A percentile compares a stretch with the other conserved stretches of the same genome.
Evolutionary conservation across 2,797 vertebrate species (phyloP).

Genomic region (Graptemys geographica): DNA sequence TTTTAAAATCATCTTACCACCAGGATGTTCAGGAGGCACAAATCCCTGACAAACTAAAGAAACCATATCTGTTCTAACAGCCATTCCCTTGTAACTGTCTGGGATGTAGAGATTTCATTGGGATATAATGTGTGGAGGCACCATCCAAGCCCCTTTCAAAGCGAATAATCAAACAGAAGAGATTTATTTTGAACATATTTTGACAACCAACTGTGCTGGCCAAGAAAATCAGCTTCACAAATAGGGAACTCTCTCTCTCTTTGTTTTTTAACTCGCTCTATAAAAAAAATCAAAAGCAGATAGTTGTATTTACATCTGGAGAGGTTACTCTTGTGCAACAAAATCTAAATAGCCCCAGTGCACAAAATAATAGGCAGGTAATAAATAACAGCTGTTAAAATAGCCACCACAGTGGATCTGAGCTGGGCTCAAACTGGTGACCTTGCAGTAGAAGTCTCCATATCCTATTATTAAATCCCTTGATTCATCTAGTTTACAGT

Average conservation of each 20-base stretch:
- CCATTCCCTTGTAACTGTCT: background rate
- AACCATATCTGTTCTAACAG: background rate
- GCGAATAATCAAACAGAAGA: conserved; percentile 5
- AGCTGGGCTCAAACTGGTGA: background rate
- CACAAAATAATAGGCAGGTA: background rate
- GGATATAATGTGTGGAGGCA: background rate
- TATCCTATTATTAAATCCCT: background rate
- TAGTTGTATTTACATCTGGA: background rate
- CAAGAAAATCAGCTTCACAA: conserved; percentile 22
- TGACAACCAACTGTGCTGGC: conserved; percentile 23
- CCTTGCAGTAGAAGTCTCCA: background rate
- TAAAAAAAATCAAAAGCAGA: conserved; percentile 1
- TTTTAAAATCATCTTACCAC: background rate
- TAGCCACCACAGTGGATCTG: background rate
- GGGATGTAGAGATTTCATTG: background rate
- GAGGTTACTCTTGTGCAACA: background rate
- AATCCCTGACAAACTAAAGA: background rate
- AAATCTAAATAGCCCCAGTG: conserved; percentile 1
- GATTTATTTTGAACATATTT: conserved; percentile 37
- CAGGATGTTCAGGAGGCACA: background rate
- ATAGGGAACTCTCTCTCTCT: conserved; percentile 4
- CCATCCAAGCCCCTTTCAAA: background rate
- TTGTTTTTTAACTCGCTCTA: background rate
- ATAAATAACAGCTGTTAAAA: background rate
- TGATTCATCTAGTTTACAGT: background rate